Conservation (phyloP, 2,888 invertebrate genomes). For the Trachelus stipa region DNA sequence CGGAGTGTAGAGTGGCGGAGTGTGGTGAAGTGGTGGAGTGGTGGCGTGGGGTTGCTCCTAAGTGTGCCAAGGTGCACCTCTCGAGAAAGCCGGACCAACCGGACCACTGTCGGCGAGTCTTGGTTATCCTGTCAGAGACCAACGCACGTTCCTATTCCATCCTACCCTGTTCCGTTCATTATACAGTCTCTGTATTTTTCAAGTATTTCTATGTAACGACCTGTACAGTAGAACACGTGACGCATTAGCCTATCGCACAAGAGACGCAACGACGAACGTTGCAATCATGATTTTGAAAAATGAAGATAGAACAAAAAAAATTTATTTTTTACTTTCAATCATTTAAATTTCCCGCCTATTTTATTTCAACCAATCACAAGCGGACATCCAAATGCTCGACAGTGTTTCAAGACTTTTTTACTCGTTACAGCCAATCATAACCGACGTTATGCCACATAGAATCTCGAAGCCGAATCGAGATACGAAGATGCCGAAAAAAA, state of each 20-base stretch:
- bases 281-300: not conserved
- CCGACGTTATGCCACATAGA: not conserved
- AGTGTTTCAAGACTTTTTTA: no score
- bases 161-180: slow-evolving; percentile 24
- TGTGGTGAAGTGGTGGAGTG: slow-evolving; percentile 18
- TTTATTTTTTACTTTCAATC: not conserved
- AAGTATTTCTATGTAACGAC: not conserved
- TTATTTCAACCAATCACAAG: not conserved
- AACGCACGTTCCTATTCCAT: slow-evolving; percentile 39
- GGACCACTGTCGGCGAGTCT: slow-evolving; percentile 48
- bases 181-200: not conserved
- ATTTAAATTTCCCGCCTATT: not conserved
- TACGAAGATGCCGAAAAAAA: not conserved
- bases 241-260: not conserved
- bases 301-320: not conserved
- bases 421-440: no score
- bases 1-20: slow-evolving; percentile 8
- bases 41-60: slow-evolving; percentile 57
- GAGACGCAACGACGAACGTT: not conserved
- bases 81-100: slow-evolving; percentile 66
- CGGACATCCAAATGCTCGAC: not conserved
- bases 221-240: not conserved
- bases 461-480: not conserved
- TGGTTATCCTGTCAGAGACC: slow-evolving; percentile 10
- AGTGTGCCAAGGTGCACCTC: slow-evolving; percentile 67